Base-by-base conservation (phyloP, 2,113 vertebrate species). In the Ranitomeya imitator region DNA sequence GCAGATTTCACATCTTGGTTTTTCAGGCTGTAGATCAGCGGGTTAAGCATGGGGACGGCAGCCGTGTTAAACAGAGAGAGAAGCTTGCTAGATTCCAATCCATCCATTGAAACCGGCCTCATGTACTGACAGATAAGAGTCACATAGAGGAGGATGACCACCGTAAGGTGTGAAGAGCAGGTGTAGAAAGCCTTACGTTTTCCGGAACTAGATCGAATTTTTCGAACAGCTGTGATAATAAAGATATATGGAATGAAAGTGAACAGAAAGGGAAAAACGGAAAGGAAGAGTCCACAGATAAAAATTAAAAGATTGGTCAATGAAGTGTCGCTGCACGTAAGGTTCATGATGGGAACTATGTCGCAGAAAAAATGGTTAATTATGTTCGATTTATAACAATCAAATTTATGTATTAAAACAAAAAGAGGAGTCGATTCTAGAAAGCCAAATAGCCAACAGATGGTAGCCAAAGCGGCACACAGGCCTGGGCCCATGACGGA, bases 321-420 rank as follows among this genome's bases (percentile, higher is more conserved):
- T 2, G 79, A 55, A 1, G 71, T 88, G 13, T 92, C 89, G 85
- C 78, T 81, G 77, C 90, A 90, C 6, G 89, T 85, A 57, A 91
- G 45, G 8, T 89, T 90, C 5, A 92, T 19, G 21, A 91, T 79
- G 5, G 84, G 86, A 55, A 90, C 82, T n/a, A 91, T 31, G 54
- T 91, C 90, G 26, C 91, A 92, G 83, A 90, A 91, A 19, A 91
- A 91, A 65, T 92, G 91, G 69, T 86, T 91, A 60, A 91, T 90
- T 45, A 77, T 26, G 12, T 90, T 67, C 6, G 88, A 86, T 45
- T 76, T 77, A 87, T 90, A 93, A n/a, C 88, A 92, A 4, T 88
- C 87, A 0, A 91, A 85, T 11, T 0, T 0, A 65, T 90, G 90
- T 11, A 81, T 0, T 0, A 88, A 65, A 0, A 61, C 61, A 0